Conservation (phyloP, 2,113 vertebrate species). For the Gnathonemus longibarbis region DNA sequence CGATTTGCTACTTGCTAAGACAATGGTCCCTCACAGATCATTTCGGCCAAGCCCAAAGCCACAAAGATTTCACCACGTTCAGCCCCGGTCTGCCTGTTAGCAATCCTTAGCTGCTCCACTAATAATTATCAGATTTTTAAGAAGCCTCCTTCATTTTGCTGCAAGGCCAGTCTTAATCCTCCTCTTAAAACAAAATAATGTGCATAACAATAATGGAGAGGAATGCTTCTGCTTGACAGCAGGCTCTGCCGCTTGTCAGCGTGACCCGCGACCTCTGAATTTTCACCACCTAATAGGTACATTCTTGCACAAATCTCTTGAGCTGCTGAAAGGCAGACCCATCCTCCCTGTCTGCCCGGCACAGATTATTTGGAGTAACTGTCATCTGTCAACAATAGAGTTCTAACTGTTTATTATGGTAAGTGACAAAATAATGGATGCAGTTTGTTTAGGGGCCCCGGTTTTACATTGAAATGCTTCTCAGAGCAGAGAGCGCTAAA, state of each 20-base stretch:
- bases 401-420: slow-evolving; percentile 34
- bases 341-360: not conserved
- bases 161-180: slow-evolving; percentile 29
- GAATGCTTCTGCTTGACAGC: slow-evolving; percentile 35
- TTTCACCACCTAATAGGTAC: slow-evolving; percentile 46
- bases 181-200: not conserved
- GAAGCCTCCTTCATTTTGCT: slow-evolving; percentile 32
- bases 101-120: slow-evolving; percentile 29
- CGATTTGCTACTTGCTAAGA: slow-evolving; percentile 63
- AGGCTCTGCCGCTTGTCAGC: slow-evolving; percentile 43
- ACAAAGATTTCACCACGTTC: slow-evolving; percentile 31
- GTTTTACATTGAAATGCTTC: not conserved
- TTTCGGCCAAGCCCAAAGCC: slow-evolving; percentile 34
- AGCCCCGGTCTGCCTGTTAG: slow-evolving; percentile 35
- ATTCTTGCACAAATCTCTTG: slow-evolving; percentile 14
- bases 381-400: slow-evolving; percentile 30
- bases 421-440: slow-evolving; percentile 29
- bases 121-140: slow-evolving; percentile 45
- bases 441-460: not conserved
- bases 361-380: slow-evolving; percentile 5
- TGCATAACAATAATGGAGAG: not conserved
- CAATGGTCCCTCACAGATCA: slow-evolving; percentile 52
- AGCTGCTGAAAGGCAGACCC: slow-evolving; percentile 13
- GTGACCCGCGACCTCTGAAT: slow-evolving; percentile 45
- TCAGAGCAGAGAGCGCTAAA: not conserved